Evolutionary conservation across 1,140 invertebrate species (phyloP), one percentile per base, ranked within the genome.

Genomic region (Patella vulgata): DNA sequence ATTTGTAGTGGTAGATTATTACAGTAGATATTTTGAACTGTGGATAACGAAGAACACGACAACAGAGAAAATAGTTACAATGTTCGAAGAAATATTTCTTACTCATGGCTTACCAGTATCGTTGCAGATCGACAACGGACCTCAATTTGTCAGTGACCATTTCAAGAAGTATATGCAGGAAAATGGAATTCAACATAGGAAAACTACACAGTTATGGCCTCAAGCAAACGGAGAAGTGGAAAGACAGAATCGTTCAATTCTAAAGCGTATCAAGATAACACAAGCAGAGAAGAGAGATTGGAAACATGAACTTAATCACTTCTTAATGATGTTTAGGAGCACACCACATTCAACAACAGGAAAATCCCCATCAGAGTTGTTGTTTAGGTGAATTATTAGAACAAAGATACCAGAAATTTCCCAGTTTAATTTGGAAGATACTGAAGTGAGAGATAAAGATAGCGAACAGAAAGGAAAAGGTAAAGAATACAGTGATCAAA

Each of bases 221-320:
- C 63, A 72, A 48, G 57, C 63, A 2, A 75, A 75, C 53, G 68
- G 74, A 1, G 66, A 73, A 53, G 54, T 73, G n/a, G 68, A 73
- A 56, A 21, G 75, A 23, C 59, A 68, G 47, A 75, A 74, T 62
- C 17, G 52, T 27, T 65, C 68, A 31, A 12, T 77, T 0, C 23
- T 72, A 28, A 77, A 75, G 55, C 2, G 46, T 11, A 44, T 77
- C 5, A 62, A 51, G 25, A 69, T 73, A 19, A 70, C 70, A 11
- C 59, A 68, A 21, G 47, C 25, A 0, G 65, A 75, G 39, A 33
- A 53, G n/a, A n/a, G n/a, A n/a, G n/a, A n/a, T n/a, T n/a, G n/a
- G n/a, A n/a, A n/a, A n/a, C n/a, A n/a, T n/a, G n/a, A n/a, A n/a
- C n/a, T n/a, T n/a, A n/a, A n/a, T n/a, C n/a, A n/a, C n/a, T n/a